These are phyloP conservation scores for Anguilla obscura DNA, from an alignment of 2,797 vertebrate genomes.

Conservation along the genomic window DNA sequence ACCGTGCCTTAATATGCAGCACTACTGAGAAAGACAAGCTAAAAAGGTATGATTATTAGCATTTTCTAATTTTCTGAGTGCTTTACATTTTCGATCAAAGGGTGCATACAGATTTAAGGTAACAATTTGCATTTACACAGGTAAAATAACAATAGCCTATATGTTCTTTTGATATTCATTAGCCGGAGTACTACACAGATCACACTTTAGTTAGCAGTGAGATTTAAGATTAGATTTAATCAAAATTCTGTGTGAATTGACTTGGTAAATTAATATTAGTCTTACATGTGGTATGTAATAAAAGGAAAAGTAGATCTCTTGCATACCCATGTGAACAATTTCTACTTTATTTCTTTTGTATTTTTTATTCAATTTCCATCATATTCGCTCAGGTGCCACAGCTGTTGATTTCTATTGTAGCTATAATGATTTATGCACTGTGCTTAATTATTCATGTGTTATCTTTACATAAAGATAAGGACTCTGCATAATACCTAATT, in stretches of 20 bases:
- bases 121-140: background rate
- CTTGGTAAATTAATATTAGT: conserved; percentile 4
- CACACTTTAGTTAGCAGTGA: background rate
- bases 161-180: background rate
- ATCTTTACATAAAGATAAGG: conserved; percentile 8
- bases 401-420: background rate
- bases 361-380: background rate
- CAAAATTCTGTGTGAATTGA: background rate
- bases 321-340: background rate
- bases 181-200: background rate
- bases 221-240: background rate
- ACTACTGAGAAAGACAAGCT: background rate
- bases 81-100: background rate
- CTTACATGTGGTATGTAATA: background rate
- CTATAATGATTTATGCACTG: background rate
- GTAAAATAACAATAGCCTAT: background rate
- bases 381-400: background rate
- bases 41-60: background rate
- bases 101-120: background rate
- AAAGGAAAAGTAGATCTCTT: background rate
- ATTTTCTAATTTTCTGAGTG: background rate
- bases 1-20: background rate
- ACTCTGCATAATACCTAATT: background rate
- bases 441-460: background rate
- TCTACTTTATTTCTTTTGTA: background rate